These are phyloP conservation scores for Telenomus remus DNA, from an alignment of 1,140 invertebrate genomes.

Conservation along the genomic window DNA sequence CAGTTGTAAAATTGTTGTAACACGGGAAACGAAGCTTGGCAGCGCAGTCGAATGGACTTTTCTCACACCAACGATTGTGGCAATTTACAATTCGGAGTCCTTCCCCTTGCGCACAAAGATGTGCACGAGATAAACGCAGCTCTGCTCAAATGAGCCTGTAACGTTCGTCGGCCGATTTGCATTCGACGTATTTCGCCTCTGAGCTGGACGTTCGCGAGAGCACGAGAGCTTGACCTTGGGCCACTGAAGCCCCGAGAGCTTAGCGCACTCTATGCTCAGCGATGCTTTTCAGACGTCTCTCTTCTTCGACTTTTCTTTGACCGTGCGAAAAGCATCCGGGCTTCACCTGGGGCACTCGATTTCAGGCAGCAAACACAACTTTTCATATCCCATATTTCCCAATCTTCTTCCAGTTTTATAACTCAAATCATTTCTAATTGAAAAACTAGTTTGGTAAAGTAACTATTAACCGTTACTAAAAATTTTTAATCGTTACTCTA, in stretches of 20 bases:
- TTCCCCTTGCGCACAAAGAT: constrained; percentile 31
- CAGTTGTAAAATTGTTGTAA: too few relatives aligned
- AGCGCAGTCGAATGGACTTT: too few relatives aligned
- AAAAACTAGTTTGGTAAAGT: too few relatives aligned
- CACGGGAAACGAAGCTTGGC: too few relatives aligned
- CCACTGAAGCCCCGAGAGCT: constrained; percentile 46
- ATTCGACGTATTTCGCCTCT: constrained; percentile 57
- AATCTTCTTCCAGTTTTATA: too few relatives aligned
- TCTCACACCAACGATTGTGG: constrained; percentile 30
- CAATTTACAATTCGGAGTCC: constrained; percentile 38
- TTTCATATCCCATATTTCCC: too few relatives aligned
- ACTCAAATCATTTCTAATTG: too few relatives aligned
- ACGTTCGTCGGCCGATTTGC: constrained; percentile 54
- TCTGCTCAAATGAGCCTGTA: constrained; percentile 48
- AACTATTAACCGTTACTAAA: too few relatives aligned
- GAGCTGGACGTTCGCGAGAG: constrained; percentile 49
- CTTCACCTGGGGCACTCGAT: background rate
- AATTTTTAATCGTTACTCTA: too few relatives aligned
- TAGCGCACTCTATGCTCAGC: constrained; percentile 48
- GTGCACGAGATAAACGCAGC: constrained; percentile 44
- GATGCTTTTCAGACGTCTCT: constrained; percentile 49
- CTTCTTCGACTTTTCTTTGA: constrained; percentile 44
- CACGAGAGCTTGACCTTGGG: constrained; percentile 56
- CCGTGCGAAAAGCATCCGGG: constrained; percentile 47
- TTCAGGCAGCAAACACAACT: too few relatives aligned